Conservation (phyloP, 2,888 invertebrate species). For the Mesorhabditis sp. region DNA sequence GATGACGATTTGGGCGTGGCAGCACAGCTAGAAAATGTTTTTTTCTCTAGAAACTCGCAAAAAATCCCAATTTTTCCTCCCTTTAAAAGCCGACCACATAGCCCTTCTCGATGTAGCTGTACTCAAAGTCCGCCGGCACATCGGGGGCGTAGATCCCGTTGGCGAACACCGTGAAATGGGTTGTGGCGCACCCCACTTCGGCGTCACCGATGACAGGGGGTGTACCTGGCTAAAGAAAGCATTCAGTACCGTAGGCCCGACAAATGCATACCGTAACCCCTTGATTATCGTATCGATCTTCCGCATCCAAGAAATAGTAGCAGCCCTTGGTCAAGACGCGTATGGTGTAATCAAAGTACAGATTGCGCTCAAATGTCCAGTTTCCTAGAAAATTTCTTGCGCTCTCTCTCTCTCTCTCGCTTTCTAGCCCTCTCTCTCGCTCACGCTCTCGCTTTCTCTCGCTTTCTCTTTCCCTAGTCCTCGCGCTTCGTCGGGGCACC, state of each 20-base stretch:
- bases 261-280: constrained; percentile 20
- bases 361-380: constrained; percentile 20
- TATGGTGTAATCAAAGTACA: constrained; percentile 28
- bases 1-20: background rate
- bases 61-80: background rate
- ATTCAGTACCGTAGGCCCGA: background rate
- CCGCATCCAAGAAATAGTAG: constrained; percentile 24
- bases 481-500: too few relatives aligned
- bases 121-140: constrained; percentile 27
- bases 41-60: background rate
- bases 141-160: constrained; percentile 36
- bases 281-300: constrained; percentile 27
- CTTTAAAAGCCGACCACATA: constrained; percentile 16
- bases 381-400: background rate
- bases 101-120: constrained; percentile 25
- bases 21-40: background rate
- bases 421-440: too few relatives aligned
- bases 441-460: too few relatives aligned
- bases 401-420: too few relatives aligned
- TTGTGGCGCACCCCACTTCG: constrained; percentile 23
- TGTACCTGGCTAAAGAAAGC: background rate
- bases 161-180: constrained; percentile 34
- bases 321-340: constrained; percentile 38
- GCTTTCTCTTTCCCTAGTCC: too few relatives aligned
- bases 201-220: constrained; percentile 16